Evolutionary conservation across 2,888 invertebrate genomes (phyloP), one percentile per base, ranked within the genome.

Genomic region (Pristionchus japonicus): DNA sequence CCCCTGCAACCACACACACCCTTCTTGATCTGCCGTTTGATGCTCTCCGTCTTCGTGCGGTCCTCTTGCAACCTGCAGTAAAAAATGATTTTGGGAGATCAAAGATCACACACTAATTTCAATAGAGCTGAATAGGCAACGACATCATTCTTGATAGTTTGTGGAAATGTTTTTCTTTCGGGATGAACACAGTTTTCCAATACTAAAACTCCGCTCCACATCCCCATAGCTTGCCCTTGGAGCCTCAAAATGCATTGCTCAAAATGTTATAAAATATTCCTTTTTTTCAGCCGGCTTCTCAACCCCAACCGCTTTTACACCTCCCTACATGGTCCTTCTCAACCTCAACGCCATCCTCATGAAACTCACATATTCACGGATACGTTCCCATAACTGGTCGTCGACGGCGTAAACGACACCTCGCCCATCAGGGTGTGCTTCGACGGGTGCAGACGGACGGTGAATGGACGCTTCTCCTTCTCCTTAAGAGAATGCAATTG

Each of bases 311-410:
- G 6, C n/a, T n/a, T 2, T 7, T n/a, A 4, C 57, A 6, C n/a
- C n/a, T 57, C 57, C 23, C 23, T 57, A 57, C 57, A 70, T 15
- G 31, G 34, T 9, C 31, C 34, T 17, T 9, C 7, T 70, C 15
- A 1, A 37, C 70, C 70, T 17, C 57, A 9, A 57, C 23, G 3
- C 57, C 57, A 23, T n/a, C n/a, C n/a, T n/a, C n/a, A n/a, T n/a
- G n/a, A n/a, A n/a, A 77, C 77, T 77, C 27, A 83, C 82, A 52
- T 52, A 34, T 83, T 83, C n/a, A 52, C 34, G 20, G 82, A 83
- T 6, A 83, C 34, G 52, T 83, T 52, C n/a, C 52, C 82, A 9
- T 31, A 52, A 1, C 34, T 34, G 0, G 82, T 31, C 6, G 52
- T 27, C 17, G 82, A 83, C 9, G 82, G 82, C 3, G 52, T 52